These are phyloP conservation scores for Monomorium pharaonis DNA, from an alignment of 1,140 invertebrate species.

Conservation along the genomic window DNA sequence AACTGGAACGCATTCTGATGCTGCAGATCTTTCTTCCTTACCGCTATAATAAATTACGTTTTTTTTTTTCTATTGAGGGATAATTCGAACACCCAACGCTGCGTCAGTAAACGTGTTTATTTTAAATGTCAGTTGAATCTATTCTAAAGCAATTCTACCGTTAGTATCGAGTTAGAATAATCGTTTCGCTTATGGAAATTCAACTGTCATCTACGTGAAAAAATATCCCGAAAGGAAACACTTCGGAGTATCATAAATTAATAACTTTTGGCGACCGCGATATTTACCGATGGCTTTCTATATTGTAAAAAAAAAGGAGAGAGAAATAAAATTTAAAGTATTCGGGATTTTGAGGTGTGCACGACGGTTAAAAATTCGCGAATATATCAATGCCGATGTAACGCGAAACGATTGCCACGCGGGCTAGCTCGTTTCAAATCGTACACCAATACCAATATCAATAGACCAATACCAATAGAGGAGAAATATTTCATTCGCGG, in stretches of 20 bases:
- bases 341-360: background rate
- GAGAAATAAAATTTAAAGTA: slow-evolving; percentile 20
- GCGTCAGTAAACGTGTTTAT: background rate
- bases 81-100: background rate
- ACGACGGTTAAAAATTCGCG: background rate
- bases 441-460: background rate
- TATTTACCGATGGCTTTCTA: background rate
- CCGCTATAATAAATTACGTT: background rate
- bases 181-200: background rate
- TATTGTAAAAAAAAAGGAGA: too few relatives aligned
- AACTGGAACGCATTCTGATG: background rate
- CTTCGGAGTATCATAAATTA: background rate
- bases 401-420: background rate
- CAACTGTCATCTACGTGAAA: background rate
- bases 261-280: background rate
- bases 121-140: background rate
- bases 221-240: background rate
- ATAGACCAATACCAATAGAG: background rate
- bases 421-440: background rate
- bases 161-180: background rate
- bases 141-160: background rate
- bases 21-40: background rate
- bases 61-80: background rate
- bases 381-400: background rate
- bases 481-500: slow-evolving; percentile 14